Evolutionary conservation across 2,888 invertebrate genomes (phyloP).

Genomic region (Nomada ferruginata): DNA sequence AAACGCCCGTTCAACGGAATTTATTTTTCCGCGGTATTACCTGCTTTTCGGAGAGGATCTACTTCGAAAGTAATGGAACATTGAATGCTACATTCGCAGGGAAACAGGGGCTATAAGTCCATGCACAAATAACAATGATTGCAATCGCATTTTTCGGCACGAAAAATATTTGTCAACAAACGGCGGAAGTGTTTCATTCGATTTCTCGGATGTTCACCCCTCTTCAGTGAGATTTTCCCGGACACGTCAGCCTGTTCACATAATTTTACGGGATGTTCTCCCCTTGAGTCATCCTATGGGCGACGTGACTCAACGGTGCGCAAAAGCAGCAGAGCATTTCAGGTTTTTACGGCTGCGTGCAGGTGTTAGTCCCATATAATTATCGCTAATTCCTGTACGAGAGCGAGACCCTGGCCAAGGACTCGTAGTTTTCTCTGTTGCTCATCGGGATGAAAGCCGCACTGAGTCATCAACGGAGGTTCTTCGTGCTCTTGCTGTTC

Average conservation of each 20-base stretch:
- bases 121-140: too few relatives aligned
- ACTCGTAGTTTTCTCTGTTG: slow-evolving; percentile 54
- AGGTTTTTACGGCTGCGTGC: slow-evolving; percentile 71
- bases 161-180: background rate
- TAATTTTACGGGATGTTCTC: slow-evolving; percentile 26
- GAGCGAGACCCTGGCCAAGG: slow-evolving; percentile 71
- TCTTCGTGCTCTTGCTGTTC: slow-evolving; percentile 47
- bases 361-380: slow-evolving; percentile 72
- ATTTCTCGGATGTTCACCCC: slow-evolving; percentile 11
- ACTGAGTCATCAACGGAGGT: slow-evolving; percentile 63
- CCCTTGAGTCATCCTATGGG: slow-evolving; percentile 39
- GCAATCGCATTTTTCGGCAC: too few relatives aligned
- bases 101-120: too few relatives aligned
- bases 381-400: slow-evolving; percentile 72
- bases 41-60: too few relatives aligned
- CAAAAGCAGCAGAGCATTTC: slow-evolving; percentile 49
- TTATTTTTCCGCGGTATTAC: background rate
- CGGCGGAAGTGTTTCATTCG: background rate
- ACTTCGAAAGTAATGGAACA: too few relatives aligned
- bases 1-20: background rate
- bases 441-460: slow-evolving; percentile 33
- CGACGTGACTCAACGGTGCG: slow-evolving; percentile 47
- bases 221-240: background rate
- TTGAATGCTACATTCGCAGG: too few relatives aligned
- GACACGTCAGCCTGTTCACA: slow-evolving; percentile 9